Conservation (phyloP, 2,113 vertebrate genomes). For the Thermophis baileyi region DNA sequence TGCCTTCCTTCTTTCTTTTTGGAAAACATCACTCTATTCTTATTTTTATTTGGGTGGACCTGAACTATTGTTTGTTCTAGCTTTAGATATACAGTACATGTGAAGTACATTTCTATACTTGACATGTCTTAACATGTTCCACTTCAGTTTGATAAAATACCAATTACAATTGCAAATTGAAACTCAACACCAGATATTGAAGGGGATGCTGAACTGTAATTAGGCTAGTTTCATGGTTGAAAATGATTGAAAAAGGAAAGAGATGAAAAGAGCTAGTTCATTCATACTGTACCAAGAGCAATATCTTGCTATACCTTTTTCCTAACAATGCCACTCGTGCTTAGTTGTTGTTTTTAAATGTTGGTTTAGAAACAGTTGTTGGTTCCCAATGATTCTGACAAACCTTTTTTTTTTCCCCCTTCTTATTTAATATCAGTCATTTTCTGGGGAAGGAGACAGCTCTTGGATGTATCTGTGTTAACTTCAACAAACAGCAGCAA, state of each 20-base stretch:
- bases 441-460: not conserved
- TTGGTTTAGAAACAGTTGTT: not conserved
- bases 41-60: not conserved
- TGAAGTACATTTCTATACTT: not conserved
- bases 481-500: not conserved
- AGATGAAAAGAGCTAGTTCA: not conserved
- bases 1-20: not conserved
- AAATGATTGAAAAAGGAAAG: too few species aligned
- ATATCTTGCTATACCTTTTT: not conserved
- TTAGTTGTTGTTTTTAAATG: too few species aligned
- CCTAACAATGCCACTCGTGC: not conserved
- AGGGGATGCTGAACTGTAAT: not conserved
- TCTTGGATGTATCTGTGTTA: not conserved
- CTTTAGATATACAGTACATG: not conserved
- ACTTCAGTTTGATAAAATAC: not conserved
- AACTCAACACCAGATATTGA: not conserved
- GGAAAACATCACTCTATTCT: not conserved
- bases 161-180: conserved; percentile 14
- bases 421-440: not conserved
- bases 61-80: not conserved
- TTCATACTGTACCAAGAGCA: not conserved
- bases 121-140: conserved; percentile 17
- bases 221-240: not conserved
- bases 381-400: not conserved
- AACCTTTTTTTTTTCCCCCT: too few species aligned